Conservation (phyloP, 2,888 invertebrate genomes). For the Drosophila histrio region DNA sequence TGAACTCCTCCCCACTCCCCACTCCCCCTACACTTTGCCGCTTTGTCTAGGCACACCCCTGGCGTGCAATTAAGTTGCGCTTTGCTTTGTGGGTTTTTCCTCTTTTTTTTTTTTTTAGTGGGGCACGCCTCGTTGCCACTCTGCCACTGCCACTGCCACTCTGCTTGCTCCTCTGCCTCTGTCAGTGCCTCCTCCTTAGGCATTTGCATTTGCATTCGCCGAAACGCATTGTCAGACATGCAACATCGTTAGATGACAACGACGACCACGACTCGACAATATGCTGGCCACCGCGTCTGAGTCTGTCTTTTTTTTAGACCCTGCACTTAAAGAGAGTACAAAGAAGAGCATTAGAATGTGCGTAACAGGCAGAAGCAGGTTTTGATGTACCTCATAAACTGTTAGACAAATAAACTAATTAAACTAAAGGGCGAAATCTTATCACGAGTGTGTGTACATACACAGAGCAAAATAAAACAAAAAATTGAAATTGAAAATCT, state of each 20-base stretch:
- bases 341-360: too few relatives aligned
- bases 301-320: background rate
- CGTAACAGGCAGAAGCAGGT: too few relatives aligned
- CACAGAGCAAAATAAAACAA: too few relatives aligned
- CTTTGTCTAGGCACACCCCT: slow-evolving; percentile 34
- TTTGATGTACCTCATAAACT: too few relatives aligned
- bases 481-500: too few relatives aligned
- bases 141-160: background rate
- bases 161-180: background rate
- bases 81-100: slow-evolving; percentile 73
- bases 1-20: background rate
- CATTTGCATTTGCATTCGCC: slow-evolving; percentile 60
- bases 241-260: slow-evolving; percentile 64
- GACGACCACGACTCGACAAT: slow-evolving; percentile 38
- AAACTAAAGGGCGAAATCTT: too few relatives aligned
- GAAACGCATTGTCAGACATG: slow-evolving; percentile 72
- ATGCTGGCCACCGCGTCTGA: slow-evolving; percentile 42
- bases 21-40: background rate
- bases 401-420: too few relatives aligned
- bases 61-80: slow-evolving; percentile 73
- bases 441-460: too few relatives aligned
- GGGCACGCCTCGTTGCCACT: slow-evolving; percentile 58
- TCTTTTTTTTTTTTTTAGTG: slow-evolving; percentile 27
- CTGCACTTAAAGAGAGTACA: too few relatives aligned
- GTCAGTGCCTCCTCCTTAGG: background rate